phyloP scores from a whole-genome alignment of 1,140 invertebrate genomes.

The Bilobella aurantiaca region DNA sequence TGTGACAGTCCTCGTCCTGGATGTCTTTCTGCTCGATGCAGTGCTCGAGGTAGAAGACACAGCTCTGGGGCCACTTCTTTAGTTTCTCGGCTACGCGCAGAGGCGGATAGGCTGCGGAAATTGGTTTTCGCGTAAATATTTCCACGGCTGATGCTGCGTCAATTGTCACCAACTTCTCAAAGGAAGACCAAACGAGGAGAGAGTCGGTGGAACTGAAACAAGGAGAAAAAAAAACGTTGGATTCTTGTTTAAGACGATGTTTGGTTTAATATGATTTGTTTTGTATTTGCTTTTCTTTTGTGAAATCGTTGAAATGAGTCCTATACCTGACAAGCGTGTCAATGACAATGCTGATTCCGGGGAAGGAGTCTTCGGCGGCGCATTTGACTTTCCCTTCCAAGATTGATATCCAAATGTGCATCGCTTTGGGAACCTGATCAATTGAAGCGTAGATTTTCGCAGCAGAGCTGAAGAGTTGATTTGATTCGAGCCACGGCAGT shows the following conservation, averaged over 20 bases:
- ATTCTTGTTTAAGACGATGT: constrained; percentile 2
- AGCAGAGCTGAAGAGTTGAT: constrained; percentile 13
- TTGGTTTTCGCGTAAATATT: constrained; percentile 20
- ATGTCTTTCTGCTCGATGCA: constrained; percentile 17
- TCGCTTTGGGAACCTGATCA: constrained; percentile 15
- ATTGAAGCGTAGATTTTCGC: constrained; percentile 14
- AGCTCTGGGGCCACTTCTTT: constrained; percentile 11
- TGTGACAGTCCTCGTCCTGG: constrained; percentile 31
- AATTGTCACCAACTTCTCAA: constrained; percentile 23
- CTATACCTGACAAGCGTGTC: constrained; percentile 25
- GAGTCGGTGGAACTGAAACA: constrained; percentile 18
- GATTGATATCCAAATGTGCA: constrained; percentile 27
- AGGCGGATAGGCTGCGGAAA: constrained; percentile 14
- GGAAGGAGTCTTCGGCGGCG: constrained; percentile 10
- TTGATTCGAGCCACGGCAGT: constrained; percentile 22
- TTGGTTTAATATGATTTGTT: too few species aligned
- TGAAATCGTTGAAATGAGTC: too few species aligned
- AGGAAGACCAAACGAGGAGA: constrained; percentile 27
- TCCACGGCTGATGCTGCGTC: constrained; percentile 18
- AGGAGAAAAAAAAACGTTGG: not conserved
- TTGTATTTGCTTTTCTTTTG: constrained; percentile 11
- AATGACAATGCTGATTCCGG: constrained; percentile 19
- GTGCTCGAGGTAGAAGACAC: constrained; percentile 26
- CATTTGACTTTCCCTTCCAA: constrained; percentile 13
- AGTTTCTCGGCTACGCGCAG: constrained; percentile 30